These are phyloP conservation scores for Empidonax traillii DNA, from an alignment of 2,113 vertebrate genomes.

Conservation along the genomic window DNA sequence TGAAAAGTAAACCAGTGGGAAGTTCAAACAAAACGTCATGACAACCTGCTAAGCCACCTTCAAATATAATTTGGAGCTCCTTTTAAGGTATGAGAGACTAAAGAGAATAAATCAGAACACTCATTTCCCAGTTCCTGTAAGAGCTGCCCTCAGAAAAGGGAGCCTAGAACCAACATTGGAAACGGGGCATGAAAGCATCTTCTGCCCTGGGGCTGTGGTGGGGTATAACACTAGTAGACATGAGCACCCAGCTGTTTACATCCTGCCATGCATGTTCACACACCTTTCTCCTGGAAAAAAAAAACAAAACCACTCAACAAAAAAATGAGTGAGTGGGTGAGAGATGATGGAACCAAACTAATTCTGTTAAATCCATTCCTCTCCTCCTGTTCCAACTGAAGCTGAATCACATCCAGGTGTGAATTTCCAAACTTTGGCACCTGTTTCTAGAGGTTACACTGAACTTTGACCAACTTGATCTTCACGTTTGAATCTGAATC, in stretches of 20 bases:
- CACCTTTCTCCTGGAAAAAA: neutral
- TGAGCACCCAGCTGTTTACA: neutral
- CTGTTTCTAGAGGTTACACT: neutral
- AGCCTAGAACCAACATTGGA: neutral
- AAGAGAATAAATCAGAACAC: neutral
- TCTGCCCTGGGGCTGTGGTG: neutral
- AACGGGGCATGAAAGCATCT: neutral
- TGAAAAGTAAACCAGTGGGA: neutral
- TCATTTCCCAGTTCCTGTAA: neutral
- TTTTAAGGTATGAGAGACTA: neutral
- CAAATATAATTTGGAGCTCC: neutral
- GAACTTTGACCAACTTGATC: neutral
- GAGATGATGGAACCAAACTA: neutral
- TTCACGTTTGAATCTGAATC: neutral
- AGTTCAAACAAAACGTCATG: neutral
- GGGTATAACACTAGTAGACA: neutral
- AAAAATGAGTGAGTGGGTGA: neutral
- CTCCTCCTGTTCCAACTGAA: neutral
- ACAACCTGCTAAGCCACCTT: neutral
- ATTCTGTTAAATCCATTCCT: neutral
- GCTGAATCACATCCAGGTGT: neutral
- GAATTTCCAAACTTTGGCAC: conserved; percentile 1
- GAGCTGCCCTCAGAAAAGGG: neutral
- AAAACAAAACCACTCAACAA: neutral
- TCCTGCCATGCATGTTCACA: neutral